phyloP scores from a whole-genome alignment of 2,113 vertebrate species.

The Nycticorax nycticorax region DNA sequence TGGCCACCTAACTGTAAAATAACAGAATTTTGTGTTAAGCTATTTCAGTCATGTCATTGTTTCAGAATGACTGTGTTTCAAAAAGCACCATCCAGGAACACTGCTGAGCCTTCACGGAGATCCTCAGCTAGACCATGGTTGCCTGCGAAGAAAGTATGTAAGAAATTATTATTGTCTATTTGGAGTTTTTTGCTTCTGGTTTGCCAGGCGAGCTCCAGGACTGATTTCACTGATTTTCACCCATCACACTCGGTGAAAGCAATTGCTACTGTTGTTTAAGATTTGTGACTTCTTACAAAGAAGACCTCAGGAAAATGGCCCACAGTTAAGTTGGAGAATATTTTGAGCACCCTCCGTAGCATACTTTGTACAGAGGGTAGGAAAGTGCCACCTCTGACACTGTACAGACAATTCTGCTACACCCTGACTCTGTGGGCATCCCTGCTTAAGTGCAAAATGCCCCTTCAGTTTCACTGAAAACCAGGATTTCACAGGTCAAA shows the following conservation, averaged over 20 bases:
- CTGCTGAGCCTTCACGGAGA: background rate
- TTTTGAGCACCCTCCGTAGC: background rate
- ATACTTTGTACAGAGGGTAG: background rate
- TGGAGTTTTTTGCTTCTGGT: background rate
- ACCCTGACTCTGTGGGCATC: background rate
- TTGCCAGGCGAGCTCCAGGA: background rate
- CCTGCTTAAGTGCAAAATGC: background rate
- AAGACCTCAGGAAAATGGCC: background rate
- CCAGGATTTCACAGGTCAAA: background rate
- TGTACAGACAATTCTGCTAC: background rate
- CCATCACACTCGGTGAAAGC: background rate
- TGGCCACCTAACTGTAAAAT: background rate
- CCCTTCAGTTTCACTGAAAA: background rate
- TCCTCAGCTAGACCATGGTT: background rate
- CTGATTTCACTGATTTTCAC: background rate
- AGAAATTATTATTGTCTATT: background rate
- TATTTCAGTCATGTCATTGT: background rate
- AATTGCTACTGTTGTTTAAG: background rate
- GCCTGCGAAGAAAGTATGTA: background rate
- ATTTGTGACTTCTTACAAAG: background rate
- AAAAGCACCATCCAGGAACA: background rate
- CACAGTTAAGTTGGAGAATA: background rate
- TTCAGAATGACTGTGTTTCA: background rate
- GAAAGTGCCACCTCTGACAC: background rate
- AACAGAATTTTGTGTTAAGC: background rate